Base-by-base conservation (phyloP, 2,888 invertebrate genomes). In the Eupithecia exiguata region DNA sequence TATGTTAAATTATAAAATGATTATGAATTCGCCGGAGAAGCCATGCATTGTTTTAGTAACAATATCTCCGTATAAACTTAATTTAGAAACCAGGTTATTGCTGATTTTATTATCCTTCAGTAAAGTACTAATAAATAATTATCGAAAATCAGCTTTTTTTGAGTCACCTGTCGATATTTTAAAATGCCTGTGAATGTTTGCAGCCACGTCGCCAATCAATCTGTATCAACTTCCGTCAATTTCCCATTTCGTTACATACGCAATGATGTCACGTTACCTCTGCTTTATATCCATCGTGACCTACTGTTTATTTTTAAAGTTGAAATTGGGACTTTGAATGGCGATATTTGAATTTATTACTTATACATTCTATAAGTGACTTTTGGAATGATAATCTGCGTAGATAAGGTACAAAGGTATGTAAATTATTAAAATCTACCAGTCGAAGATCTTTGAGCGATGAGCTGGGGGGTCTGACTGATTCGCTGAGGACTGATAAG, bases 191-290 rank as follows among this genome's bases (percentile, higher is more conserved):
- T 66, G 66, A 40, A 21, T 65, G 25, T 40, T 69, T 72, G 38
- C 49, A 40, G 30, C 49, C 65, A 36, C 62, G 35, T 16, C 58
- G 43, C 43, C 67, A 46, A 70, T 74, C 70, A 74, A 70, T 68
- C 21, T 77, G 65, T 72, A 74, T 77, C 72, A 68, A 70, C 75
- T 79, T 78, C 78, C 77, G 79, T 82, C 80, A 84, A 85, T 87
- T 87, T 87, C 81, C 82, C 78, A 79, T 81, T 85, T 81, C 78
- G 72, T 84, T 82, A 80, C 81, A 80, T 81, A 78, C 75, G 82
- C 84, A 84, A 85, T 82, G 82, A 82, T 83, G 84, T 84, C 81
- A 81, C 80, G 80, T 83, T 81, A 81, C 77, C 78, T 75, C 70
- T 72, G 66, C 14, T 80, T 81, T 77, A 80, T 76, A 68, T 78